A percentile compares a stretch with the other conserved stretches of the same genome.
Evolutionary conservation across 2,797 vertebrate species (phyloP).

Genomic region (Salarias fasciatus): DNA sequence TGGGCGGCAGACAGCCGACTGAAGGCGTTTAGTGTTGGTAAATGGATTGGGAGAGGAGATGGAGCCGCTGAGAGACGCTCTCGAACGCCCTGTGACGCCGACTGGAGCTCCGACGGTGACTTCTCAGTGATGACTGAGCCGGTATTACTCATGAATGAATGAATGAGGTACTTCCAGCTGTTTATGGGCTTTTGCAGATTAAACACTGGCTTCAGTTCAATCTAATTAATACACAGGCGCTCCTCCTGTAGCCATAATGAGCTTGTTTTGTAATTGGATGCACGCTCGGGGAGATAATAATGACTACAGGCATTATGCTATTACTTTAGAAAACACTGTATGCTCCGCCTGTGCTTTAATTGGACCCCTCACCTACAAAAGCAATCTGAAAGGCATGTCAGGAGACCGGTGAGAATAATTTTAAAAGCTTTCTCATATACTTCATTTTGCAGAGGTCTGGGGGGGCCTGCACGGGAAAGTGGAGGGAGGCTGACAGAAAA

Average conservation of each 20-base stretch:
- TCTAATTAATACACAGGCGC: neutral
- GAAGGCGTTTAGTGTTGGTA: too few relatives aligned
- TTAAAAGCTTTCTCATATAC: neutral
- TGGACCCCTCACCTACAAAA: conserved; percentile 4
- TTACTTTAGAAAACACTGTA: conserved; percentile 2
- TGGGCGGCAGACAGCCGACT: too few relatives aligned
- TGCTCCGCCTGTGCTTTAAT: neutral
- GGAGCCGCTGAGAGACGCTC: too few relatives aligned
- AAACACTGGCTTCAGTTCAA: neutral
- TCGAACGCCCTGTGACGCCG: too few relatives aligned
- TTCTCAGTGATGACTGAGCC: too few relatives aligned
- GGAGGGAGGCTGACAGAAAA: neutral
- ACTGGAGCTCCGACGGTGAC: too few relatives aligned
- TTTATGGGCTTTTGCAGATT: neutral
- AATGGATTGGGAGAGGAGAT: too few relatives aligned
- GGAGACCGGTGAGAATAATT: neutral
- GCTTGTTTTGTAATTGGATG: conserved; percentile 4
- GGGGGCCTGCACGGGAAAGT: too few relatives aligned
- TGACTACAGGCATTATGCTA: conserved; percentile 2
- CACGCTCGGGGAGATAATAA: neutral
- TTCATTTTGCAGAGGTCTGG: neutral
- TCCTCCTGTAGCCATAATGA: conserved; percentile 2
- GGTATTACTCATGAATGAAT: too few relatives aligned
- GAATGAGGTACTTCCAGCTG: neutral
- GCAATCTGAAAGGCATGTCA: neutral